These are phyloP conservation scores for Clostera curtula DNA, from an alignment of 2,888 invertebrate genomes.

Conservation along the genomic window DNA sequence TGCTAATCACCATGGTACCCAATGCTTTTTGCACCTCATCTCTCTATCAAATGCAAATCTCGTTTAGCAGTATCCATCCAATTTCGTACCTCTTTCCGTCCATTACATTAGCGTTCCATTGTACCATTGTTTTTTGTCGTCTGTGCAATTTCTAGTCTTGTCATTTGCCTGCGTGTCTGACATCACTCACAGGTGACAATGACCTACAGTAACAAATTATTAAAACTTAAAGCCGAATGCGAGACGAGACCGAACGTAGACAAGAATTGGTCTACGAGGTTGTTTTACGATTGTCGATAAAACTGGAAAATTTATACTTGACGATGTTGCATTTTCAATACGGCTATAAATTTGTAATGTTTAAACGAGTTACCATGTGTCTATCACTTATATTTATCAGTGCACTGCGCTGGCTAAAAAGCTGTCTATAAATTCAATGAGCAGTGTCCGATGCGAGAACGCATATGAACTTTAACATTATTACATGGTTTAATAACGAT, in stretches of 20 bases:
- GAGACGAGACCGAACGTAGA: too few species aligned
- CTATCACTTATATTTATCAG: too few species aligned
- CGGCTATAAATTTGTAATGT: too few species aligned
- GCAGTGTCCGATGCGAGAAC: too few species aligned
- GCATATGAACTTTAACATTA: too few species aligned
- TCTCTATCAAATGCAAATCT: slow-evolving; percentile 33
- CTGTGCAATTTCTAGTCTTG: slow-evolving; percentile 36
- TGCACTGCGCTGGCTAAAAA: too few species aligned
- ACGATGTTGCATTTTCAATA: too few species aligned
- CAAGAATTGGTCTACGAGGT: not conserved
- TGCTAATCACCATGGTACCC: slow-evolving; percentile 43
- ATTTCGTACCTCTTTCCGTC: slow-evolving; percentile 33
- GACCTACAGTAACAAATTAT: slow-evolving; percentile 62
- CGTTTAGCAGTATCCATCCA: slow-evolving; percentile 32
- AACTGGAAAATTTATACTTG: not conserved
- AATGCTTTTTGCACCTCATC: slow-evolving; percentile 30
- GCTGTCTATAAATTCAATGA: too few species aligned
- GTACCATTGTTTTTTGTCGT: slow-evolving; percentile 46
- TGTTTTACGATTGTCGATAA: slow-evolving; percentile 1
- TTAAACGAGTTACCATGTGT: too few species aligned
- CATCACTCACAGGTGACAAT: slow-evolving; percentile 61
- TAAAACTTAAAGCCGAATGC: slow-evolving; percentile 46
- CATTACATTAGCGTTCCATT: slow-evolving; percentile 44
- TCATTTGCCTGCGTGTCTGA: slow-evolving; percentile 54
- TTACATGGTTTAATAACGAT: too few species aligned